Conservation (phyloP, 2,797 vertebrate species). For the Trachops cirrhosus region DNA sequence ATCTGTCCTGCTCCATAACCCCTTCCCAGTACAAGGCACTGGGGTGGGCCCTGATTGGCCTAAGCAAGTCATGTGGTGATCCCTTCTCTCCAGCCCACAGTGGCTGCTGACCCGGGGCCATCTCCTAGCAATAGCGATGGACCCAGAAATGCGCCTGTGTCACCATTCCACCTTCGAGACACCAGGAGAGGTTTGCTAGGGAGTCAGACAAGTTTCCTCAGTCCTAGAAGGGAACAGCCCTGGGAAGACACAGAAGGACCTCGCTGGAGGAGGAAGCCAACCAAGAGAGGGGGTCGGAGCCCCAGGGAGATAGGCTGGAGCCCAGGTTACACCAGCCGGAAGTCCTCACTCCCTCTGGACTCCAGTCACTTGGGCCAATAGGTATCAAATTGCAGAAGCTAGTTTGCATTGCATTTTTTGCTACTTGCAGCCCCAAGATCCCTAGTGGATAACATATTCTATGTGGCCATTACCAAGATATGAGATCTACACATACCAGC, state of each 20-base stretch:
- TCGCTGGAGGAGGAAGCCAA: neutral
- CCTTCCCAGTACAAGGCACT: accelerated
- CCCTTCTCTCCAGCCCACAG: neutral
- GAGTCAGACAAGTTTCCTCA: neutral
- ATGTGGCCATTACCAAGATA: neutral
- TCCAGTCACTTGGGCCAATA: neutral
- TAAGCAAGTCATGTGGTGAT: neutral
- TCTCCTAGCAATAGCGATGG: neutral
- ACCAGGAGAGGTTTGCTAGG: neutral
- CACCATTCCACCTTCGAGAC: neutral
- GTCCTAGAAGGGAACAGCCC: neutral
- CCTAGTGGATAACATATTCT: neutral
- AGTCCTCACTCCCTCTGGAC: neutral
- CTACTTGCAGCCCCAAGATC: neutral
- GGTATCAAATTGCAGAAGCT: neutral
- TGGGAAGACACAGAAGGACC: neutral
- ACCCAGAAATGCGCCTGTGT: neutral
- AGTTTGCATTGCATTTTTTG: neutral
- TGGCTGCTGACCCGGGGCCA: neutral
- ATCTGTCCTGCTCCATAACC: too few species aligned
- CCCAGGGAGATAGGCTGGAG: neutral
- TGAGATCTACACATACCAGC: too few species aligned
- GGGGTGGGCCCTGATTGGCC: neutral
- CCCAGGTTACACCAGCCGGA: neutral
- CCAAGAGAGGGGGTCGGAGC: neutral